phyloP scores from a whole-genome alignment of 2,113 vertebrate species.

The Mus musculus region DNA sequence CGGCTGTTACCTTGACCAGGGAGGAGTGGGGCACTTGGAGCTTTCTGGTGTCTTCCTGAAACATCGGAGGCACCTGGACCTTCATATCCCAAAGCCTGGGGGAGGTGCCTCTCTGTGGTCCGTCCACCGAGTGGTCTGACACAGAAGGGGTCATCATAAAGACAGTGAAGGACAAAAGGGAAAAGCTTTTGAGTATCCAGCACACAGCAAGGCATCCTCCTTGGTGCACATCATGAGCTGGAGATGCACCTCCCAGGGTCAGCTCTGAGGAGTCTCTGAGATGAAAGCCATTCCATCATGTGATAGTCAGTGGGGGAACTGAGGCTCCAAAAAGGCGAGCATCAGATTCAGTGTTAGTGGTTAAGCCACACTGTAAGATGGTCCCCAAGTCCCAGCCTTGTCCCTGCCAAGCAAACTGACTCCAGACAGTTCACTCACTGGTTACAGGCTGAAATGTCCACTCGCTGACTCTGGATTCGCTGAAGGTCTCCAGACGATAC shows the following conservation, averaged over 20 bases:
- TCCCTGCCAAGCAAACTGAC: not conserved
- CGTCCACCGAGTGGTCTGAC: conserved; percentile 87
- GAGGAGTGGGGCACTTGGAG: conserved; percentile 88
- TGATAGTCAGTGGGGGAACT: not conserved
- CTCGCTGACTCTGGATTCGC: conserved; percentile 89
- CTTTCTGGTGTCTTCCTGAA: conserved; percentile 84
- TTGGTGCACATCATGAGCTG: not conserved
- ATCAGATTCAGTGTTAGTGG: not conserved
- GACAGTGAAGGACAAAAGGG: not conserved
- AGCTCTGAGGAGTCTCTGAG: not conserved
- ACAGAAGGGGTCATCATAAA: not conserved
- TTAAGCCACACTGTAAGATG: not conserved
- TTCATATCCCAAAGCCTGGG: conserved; percentile 90
- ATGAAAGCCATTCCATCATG: not conserved
- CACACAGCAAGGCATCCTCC: not conserved
- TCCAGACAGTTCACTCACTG: conserved; percentile 72
- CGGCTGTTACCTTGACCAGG: conserved; percentile 86
- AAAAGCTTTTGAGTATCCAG: not conserved
- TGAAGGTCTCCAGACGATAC: conserved; percentile 93
- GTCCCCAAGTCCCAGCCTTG: not conserved
- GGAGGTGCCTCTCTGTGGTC: conserved; percentile 86
- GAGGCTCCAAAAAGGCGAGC: rapidly evolving
- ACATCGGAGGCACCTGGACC: conserved; percentile 84
- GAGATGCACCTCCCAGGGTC: not conserved
- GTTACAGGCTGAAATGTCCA: conserved; percentile 89